These are phyloP conservation scores for Amblyopsis hoosieri DNA, from an alignment of 2,797 vertebrate genomes.

Conservation along the genomic window DNA sequence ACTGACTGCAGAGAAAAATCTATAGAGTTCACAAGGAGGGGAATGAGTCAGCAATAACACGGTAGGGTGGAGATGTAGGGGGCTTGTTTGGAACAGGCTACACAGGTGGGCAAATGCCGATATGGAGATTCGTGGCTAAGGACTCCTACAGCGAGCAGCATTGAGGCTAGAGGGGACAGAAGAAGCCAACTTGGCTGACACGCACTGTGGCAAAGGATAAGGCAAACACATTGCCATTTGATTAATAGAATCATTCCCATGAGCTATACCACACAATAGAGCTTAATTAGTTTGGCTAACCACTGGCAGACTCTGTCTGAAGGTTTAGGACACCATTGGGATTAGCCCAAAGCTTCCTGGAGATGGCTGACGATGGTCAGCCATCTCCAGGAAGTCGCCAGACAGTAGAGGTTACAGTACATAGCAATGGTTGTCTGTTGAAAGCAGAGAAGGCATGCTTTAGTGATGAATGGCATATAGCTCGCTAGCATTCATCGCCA, in stretches of 20 bases:
- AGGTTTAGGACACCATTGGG: too few species aligned
- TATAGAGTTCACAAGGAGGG: too few species aligned
- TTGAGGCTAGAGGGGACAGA: constrained; percentile 39
- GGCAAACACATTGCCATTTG: constrained; percentile 62
- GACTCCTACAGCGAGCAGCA: too few species aligned
- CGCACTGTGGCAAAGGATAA: constrained; percentile 49
- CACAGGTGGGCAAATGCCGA: too few species aligned
- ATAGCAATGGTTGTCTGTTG: constrained; percentile 33
- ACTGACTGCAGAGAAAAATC: too few species aligned
- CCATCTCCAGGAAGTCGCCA: constrained; percentile 26
- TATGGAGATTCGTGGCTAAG: too few species aligned
- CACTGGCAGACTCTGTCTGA: constrained; percentile 49
- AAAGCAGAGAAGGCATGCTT: constrained; percentile 21
- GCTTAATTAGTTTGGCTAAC: constrained; percentile 61
- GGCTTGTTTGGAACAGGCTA: too few species aligned
- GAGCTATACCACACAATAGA: constrained; percentile 48
- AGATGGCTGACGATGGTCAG: too few species aligned
- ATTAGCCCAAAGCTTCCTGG: neutral
- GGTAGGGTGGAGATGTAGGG: too few species aligned
- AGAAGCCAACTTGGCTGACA: constrained; percentile 31
- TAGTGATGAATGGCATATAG: constrained; percentile 35
- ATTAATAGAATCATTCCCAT: constrained; percentile 69
- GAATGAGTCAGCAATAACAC: too few species aligned
- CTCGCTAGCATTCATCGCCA: constrained; percentile 31
- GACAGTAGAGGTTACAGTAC: constrained; percentile 12